Conservation (phyloP, 2,113 vertebrate genomes). For the Capreolus pygargus region DNA sequence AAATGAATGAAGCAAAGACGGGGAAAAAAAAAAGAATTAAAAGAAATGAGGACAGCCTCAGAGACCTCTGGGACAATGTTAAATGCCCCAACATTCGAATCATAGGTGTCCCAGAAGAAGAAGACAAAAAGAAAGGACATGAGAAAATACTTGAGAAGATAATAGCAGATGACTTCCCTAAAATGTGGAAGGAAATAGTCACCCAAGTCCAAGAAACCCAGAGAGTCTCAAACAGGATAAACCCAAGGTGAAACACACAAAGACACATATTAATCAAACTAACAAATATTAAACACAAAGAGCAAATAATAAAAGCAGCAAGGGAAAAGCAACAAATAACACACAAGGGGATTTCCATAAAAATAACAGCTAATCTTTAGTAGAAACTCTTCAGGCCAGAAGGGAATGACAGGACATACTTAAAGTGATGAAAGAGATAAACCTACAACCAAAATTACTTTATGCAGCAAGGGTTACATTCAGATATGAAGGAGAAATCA, state of each 20-base stretch:
- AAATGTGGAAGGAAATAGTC: not conserved
- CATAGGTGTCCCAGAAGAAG: not conserved
- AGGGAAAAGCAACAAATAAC: not conserved
- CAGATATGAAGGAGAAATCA: not conserved
- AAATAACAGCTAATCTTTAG: not conserved
- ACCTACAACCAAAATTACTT: not conserved
- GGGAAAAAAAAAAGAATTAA: not conserved
- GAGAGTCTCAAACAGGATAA: not conserved
- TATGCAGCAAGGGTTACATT: not conserved
- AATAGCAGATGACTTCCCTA: not conserved
- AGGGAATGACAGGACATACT: not conserved
- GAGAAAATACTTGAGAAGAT: not conserved
- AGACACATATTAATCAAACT: not conserved
- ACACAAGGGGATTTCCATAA: not conserved
- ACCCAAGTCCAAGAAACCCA: not conserved
- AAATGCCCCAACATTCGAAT: not conserved
- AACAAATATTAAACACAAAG: not conserved
- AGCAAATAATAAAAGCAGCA: not conserved
- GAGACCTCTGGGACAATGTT: not conserved
- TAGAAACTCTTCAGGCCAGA: not conserved
- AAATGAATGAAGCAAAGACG: not conserved
- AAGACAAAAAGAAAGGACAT: not conserved
- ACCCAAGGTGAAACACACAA: not conserved
- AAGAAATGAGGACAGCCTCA: not conserved
- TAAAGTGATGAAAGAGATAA: not conserved